These are phyloP conservation scores for Macrobrachium rosenbergii DNA, from an alignment of 1,140 invertebrate genomes.

Conservation along the genomic window DNA sequence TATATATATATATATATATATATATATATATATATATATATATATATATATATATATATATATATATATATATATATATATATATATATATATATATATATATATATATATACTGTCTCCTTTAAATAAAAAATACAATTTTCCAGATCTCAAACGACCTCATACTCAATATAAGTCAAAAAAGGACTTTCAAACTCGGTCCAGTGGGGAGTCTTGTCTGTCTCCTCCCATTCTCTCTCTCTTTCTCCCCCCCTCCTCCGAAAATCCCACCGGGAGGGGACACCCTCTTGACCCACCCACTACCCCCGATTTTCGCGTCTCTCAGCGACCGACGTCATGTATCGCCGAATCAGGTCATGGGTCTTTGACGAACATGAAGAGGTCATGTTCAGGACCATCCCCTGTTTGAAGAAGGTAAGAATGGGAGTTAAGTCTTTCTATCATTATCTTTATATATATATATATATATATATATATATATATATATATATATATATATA, in stretches of 20 bases:
- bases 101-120: neutral
- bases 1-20: neutral
- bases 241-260: neutral
- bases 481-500: no score
- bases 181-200: neutral
- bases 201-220: neutral
- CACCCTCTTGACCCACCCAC: neutral
- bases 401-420: conserved; percentile 57
- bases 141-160: no score
- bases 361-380: conserved; percentile 55
- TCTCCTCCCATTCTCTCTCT: neutral
- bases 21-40: conserved; percentile 12
- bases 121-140: neutral
- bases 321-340: conserved; percentile 32
- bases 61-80: conserved; percentile 16
- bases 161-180: neutral
- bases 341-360: conserved; percentile 58
- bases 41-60: conserved; percentile 3
- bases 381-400: conserved; percentile 35
- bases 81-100: conserved; percentile 1
- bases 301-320: neutral
- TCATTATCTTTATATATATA: no score
- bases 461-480: no score
- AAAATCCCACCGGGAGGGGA: neutral
- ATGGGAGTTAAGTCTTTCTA: neutral